Evolutionary conservation across 2,797 vertebrate species (phyloP).

Genomic region (Antrozous pallidus): DNA sequence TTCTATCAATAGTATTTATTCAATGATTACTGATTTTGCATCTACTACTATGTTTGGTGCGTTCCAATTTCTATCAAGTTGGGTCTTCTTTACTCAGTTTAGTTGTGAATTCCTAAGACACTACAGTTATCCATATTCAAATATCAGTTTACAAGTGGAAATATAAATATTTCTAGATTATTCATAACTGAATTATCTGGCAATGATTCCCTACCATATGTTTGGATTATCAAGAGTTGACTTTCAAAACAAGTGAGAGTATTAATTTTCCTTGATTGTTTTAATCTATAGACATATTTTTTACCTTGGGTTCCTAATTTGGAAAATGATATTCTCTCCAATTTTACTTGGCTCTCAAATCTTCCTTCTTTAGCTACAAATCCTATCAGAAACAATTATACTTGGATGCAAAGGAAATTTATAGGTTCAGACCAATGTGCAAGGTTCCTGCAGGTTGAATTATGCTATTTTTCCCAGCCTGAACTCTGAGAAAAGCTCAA

Average conservation of each 20-base stretch:
- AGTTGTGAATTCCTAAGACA: background rate
- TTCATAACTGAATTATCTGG: conserved; percentile 49
- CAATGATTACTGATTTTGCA: background rate
- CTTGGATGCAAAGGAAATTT: conserved; percentile 31
- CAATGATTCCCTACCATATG: conserved; percentile 6
- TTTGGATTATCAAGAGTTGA: conserved; percentile 33
- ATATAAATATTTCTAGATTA: conserved; percentile 41
- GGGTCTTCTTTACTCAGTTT: conserved; percentile 18
- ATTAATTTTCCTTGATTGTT: conserved; percentile 37
- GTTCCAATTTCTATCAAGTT: background rate
- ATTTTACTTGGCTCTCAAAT: conserved; percentile 1
- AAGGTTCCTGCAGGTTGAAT: conserved; percentile 12
- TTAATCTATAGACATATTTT: conserved; percentile 4
- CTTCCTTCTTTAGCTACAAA: background rate
- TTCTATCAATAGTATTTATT: background rate
- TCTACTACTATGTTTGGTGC: background rate
- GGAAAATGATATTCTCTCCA: conserved; percentile 7
- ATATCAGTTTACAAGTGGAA: conserved; percentile 41
- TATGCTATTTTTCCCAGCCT: conserved; percentile 1
- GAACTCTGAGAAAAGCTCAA: conserved; percentile 1
- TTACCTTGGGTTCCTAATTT: background rate
- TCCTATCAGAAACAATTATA: conserved; percentile 32
- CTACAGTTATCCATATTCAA: background rate
- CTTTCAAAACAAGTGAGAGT: conserved; percentile 7
- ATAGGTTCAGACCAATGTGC: conserved; percentile 11